Evolutionary conservation across 2,113 vertebrate genomes (phyloP).

Genomic region (Henicopernis longicauda): DNA sequence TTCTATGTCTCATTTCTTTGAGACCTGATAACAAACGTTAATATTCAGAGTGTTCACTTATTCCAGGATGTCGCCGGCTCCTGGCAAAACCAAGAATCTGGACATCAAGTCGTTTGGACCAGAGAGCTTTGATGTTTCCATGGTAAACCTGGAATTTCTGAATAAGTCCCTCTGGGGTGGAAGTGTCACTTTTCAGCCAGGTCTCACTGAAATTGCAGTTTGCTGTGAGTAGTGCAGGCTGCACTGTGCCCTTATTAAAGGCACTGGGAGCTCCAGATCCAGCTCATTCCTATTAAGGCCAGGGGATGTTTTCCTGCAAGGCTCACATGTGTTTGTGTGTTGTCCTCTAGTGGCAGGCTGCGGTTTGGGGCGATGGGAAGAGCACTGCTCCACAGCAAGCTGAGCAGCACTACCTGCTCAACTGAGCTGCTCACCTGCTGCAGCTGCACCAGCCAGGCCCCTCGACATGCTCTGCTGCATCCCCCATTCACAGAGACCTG

Average conservation of each 20-base stretch:
- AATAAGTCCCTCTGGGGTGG: not conserved
- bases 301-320: not conserved
- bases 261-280: not conserved
- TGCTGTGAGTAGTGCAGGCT: accelerated
- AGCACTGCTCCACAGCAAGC: not conserved
- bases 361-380: not conserved
- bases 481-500: accelerated
- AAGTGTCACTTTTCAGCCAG: not conserved
- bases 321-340: not conserved
- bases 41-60: not conserved
- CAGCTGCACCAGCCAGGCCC: not conserved
- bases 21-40: not conserved
- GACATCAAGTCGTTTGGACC: not conserved
- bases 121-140: not conserved
- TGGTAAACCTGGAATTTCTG: not conserved
- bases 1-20: not conserved
- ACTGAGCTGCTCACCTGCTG: accelerated
- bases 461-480: accelerated
- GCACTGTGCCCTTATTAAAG: accelerated
- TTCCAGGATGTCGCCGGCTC: accelerated
- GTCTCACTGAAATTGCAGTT: not conserved
- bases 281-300: accelerated
- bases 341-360: slow-evolving; percentile 44
- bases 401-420: not conserved
- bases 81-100: not conserved